A percentile compares a stretch with the other conserved stretches of the same genome.
phyloP scores from a whole-genome alignment of 2,113 vertebrate genomes.

The Diadophis punctatus region DNA sequence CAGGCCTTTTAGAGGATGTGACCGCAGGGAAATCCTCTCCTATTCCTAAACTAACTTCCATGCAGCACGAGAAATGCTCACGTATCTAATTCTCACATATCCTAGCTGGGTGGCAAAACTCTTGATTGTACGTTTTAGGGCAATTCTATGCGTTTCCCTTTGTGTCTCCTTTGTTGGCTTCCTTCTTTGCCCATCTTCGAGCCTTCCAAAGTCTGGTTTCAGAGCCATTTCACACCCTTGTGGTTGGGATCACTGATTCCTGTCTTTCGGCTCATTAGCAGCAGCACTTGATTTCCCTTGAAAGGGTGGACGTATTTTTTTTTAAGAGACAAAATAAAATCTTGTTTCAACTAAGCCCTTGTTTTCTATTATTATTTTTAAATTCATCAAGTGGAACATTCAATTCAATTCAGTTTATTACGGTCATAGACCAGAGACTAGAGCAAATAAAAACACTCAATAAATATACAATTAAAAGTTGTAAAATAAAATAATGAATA shows the following conservation, averaged over 20 bases:
- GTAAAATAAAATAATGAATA: no score
- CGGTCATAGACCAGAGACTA: no score
- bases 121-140: constrained; percentile 26
- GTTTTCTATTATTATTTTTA: neutral
- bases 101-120: neutral
- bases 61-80: constrained; percentile 47
- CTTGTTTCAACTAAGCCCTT: constrained; percentile 48
- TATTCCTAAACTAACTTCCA: constrained; percentile 25
- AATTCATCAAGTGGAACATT: neutral
- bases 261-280: constrained; percentile 15
- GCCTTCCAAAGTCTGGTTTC: neutral
- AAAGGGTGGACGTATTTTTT: constrained; percentile 38
- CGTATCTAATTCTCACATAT: constrained; percentile 16
- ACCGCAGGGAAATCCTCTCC: constrained; percentile 37
- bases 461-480: no score
- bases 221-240: constrained; percentile 2
- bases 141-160: neutral
- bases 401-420: no score
- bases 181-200: neutral
- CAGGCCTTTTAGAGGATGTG: constrained; percentile 41
- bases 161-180: constrained; percentile 11
- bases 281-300: constrained; percentile 38
- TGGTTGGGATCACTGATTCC: constrained; percentile 15
- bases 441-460: no score
- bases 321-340: constrained; percentile 61